Evolutionary conservation across 2,888 invertebrate species (phyloP).

Genomic region (Apodemia duryi): DNA sequence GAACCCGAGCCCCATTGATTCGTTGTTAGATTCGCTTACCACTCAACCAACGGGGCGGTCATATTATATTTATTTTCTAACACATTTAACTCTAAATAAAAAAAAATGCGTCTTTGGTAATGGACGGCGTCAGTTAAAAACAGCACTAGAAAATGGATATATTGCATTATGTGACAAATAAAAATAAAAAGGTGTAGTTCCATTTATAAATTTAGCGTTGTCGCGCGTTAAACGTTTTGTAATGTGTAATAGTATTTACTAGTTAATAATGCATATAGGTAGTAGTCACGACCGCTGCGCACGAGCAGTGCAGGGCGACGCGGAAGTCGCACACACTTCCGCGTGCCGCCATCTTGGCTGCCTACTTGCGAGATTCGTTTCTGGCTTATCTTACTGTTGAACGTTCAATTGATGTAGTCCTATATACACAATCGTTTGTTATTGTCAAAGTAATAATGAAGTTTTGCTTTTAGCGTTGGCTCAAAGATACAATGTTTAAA

Average conservation of each 20-base stretch:
- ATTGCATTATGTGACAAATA: background rate
- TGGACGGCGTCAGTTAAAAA: no score
- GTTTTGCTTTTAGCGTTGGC: background rate
- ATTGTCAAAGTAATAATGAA: background rate
- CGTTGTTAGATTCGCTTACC: no score
- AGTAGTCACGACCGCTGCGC: slow-evolving; percentile 62
- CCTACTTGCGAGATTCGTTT: slow-evolving; percentile 63
- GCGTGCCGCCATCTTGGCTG: slow-evolving; percentile 75
- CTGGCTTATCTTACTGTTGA: slow-evolving; percentile 33
- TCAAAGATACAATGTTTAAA: no score
- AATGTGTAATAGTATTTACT: slow-evolving; percentile 45
- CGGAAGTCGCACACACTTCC: slow-evolving; percentile 74
- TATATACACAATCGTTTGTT: background rate
- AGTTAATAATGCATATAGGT: slow-evolving; percentile 55
- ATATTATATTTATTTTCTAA: no score
- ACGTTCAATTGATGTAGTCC: slow-evolving; percentile 16
- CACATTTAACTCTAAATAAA: no score
- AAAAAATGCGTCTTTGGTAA: no score
- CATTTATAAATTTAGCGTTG: slow-evolving; percentile 27
- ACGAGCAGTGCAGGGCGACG: slow-evolving; percentile 53
- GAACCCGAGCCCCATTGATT: no score
- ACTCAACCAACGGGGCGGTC: no score
- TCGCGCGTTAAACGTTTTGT: slow-evolving; percentile 40
- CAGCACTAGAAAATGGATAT: no score
- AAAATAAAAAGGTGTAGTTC: background rate